Base-by-base conservation (phyloP, 1,140 invertebrate genomes). In the Triops cancriformis region DNA sequence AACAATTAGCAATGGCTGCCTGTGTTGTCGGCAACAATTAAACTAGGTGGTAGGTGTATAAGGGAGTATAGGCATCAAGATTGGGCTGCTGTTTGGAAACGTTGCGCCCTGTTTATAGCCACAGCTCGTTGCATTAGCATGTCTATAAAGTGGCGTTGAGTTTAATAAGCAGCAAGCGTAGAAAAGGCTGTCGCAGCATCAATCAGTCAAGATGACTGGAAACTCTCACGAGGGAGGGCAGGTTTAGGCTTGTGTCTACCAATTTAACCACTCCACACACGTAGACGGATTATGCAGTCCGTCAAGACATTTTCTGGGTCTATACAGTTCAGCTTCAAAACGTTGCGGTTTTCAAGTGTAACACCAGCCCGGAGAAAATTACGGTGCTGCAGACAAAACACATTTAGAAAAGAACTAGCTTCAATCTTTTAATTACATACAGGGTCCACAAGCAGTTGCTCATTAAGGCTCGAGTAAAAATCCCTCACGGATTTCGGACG, bases 301-400 rank as follows among this genome's bases (percentile, higher is more conserved):
- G 31, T 37, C 31, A 37, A 37, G 31, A 7, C 2, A 7, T 37
- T 37, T 37, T 37, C n/a, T 37, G 31, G 31, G 31, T 37, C 31
- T 37, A 37, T 37, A 37, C 31, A 64, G 7, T 64, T n/a, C 10
- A 64, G 14, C 23, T 23, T 11, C 43, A 18, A n/a, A 23, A 18
- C 51, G 51, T 23, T 64, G 51, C n/a, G 51, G 51, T 64, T 64
- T 64, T 64, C 51, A 64, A 64, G 51, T 64, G 51, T 64, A 64
- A 64, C 51, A 64, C 51, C 51, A 64, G 51, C 23, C 51, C 51
- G 51, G 51, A 9, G 51, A 64, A 64, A 64, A 64, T 64, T 64
- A 64, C 51, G 18, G 51, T 64, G 18, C 51, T 23, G 10, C 51
- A 64, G 51, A 64, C 51, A 64, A 64, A 64, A 64, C 51, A 23